Evolutionary conservation across 2,888 invertebrate species (phyloP), one percentile per base, ranked within the genome.

Genomic region (Leptopilina myrica): DNA sequence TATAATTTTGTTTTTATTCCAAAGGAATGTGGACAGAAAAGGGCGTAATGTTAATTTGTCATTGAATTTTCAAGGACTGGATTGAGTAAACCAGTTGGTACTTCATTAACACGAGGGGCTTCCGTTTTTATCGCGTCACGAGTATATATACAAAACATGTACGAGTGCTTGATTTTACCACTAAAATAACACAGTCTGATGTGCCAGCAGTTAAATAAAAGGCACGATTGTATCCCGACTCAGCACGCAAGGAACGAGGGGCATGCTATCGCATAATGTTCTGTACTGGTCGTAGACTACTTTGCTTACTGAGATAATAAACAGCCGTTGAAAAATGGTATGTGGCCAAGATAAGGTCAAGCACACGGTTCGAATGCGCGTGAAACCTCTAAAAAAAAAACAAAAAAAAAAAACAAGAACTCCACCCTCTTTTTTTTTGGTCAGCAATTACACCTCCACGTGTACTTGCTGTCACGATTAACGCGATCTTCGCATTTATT

Each of bases 291-390:
- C 83, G 80, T 82, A 84, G 85, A 83, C 79, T 82, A 80, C 84
- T 86, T 79, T 80, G 85, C 83, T 87, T 87, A 87, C 87, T 76
- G 78, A 84, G 86, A 87, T 87, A 88, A 87, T 85, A 86, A 87
- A 87, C 82, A 82, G 83, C 77, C 79, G 77, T 82, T 86, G 87
- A 87, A 87, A 86, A 88, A 87, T 86, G 78, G 80, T 80, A 82
- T 84, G 81, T 82, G 80, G 82, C 81, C 79, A 79, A 82, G 85
- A 85, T 85, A 85, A 82, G 78, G 81, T 76, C 64, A 79, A 79
- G 76, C 79, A 79, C 80, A 80, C 53, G 64, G 80, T 69, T 15
- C 73, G 76, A 77, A 73, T 77, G 75, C 79, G 81, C 49, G 49
- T 12, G 78, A 79, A 76, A 76, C 7, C 49, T 69, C 14, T 20